Conservation (phyloP, 2,888 invertebrate species). For the Magallana nippona region DNA sequence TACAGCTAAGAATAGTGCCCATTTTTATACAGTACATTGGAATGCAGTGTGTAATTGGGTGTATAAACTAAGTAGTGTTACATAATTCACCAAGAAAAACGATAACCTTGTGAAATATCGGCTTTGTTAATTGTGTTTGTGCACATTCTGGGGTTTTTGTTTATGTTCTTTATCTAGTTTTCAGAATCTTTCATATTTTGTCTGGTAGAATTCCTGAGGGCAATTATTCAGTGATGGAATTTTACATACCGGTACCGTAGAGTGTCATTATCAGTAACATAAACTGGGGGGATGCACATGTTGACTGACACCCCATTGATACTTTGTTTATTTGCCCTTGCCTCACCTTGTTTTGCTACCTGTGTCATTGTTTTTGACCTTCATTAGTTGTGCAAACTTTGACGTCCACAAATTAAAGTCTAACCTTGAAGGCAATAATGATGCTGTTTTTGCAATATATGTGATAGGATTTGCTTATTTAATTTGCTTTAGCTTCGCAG, state of each 20-base stretch:
- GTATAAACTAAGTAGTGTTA: constrained; percentile 5
- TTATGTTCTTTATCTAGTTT: constrained; percentile 1
- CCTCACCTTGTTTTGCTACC: too few species aligned
- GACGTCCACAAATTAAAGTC: too few species aligned
- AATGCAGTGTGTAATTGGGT: constrained; percentile 27
- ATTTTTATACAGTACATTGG: constrained; percentile 16
- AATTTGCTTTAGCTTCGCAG: too few species aligned
- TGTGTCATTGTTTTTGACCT: too few species aligned
- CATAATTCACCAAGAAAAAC: constrained; percentile 4
- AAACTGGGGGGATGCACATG: too few species aligned
- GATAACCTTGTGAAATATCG: constrained; percentile 12
- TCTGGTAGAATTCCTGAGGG: background rate
- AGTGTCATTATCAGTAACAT: background rate
- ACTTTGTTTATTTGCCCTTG: too few species aligned
- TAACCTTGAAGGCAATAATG: too few species aligned
- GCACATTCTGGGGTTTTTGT: background rate
- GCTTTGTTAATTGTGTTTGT: background rate
- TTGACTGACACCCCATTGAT: too few species aligned
- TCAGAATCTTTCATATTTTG: background rate
- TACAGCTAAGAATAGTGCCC: background rate
- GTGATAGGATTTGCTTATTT: too few species aligned
- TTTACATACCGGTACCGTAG: too few species aligned
- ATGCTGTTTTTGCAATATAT: too few species aligned
- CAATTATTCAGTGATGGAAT: background rate
- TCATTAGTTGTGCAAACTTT: too few species aligned